Percentiles rank a stretch among this genome's conserved stretches.
Evolutionary conservation across 2,113 vertebrate genomes (phyloP).

Genomic region (Butorides virescens): DNA sequence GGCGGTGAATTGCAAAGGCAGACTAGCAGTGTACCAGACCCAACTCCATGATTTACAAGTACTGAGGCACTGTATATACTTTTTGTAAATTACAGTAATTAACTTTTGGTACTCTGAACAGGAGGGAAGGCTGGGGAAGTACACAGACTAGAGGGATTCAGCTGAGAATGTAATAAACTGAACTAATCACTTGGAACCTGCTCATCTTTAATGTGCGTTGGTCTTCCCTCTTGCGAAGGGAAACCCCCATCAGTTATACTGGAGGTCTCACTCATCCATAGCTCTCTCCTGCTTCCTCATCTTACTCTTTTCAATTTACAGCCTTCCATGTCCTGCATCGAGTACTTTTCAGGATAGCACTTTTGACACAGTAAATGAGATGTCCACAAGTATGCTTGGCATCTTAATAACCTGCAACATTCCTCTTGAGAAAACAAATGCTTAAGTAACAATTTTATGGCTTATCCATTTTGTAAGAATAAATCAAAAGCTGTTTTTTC

Average conservation of each 20-base stretch:
- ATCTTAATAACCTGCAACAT: not conserved
- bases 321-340: not conserved
- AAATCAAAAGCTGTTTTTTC: not conserved
- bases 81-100: conserved; percentile 3
- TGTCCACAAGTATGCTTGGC: not conserved
- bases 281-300: not conserved
- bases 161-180: conserved; percentile 18
- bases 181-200: conserved; percentile 22
- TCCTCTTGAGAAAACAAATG: not conserved
- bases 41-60: not conserved
- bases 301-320: not conserved
- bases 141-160: not conserved
- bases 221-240: not conserved
- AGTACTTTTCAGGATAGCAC: not conserved
- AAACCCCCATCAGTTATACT: not conserved
- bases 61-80: not conserved
- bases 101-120: conserved; percentile 11
- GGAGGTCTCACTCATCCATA: not conserved
- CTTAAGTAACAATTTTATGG: not conserved
- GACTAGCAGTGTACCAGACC: not conserved
- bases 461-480: not conserved
- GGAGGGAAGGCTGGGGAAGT: not conserved
- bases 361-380: not conserved
- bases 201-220: not conserved
- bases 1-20: not conserved